Evolutionary conservation across 2,888 invertebrate genomes (phyloP).

Genomic region (Pantelozetes paolii): DNA sequence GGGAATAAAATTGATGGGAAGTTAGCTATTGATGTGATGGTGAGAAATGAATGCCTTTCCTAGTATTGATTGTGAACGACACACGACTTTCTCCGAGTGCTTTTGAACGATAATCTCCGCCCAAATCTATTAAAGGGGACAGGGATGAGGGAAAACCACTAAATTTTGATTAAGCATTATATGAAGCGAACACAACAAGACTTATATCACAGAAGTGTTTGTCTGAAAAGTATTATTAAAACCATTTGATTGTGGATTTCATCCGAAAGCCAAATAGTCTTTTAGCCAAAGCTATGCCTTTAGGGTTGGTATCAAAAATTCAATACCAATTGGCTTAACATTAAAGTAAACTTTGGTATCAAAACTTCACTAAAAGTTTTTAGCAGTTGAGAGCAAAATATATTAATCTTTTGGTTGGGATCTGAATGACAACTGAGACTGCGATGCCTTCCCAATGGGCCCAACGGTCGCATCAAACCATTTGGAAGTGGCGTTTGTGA

Average conservation of each 20-base stretch:
- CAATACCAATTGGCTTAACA: background rate
- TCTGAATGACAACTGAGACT: background rate
- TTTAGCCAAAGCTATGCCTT: slow-evolving; percentile 3
- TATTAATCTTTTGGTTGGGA: background rate
- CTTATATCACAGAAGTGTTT: background rate
- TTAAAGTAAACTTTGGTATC: background rate
- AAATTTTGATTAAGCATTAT: slow-evolving; percentile 28
- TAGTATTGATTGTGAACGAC: slow-evolving; percentile 17
- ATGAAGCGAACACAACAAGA: background rate
- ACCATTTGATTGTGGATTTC: slow-evolving; percentile 19
- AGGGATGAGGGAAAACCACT: slow-evolving; percentile 12
- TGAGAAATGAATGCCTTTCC: slow-evolving; percentile 9
- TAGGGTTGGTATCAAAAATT: background rate
- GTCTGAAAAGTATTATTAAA: slow-evolving; percentile 12
- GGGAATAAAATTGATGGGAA: slow-evolving; percentile 20
- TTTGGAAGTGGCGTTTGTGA: background rate
- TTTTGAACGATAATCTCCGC: slow-evolving; percentile 21
- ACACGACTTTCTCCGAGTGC: slow-evolving; percentile 16
- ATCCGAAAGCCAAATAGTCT: slow-evolving; percentile 20
- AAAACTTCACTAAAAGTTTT: background rate
- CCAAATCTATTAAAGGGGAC: slow-evolving; percentile 24
- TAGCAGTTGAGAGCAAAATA: background rate
- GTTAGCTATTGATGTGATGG: background rate
- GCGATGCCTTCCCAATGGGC: background rate
- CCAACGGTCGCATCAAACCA: background rate